Percentiles rank a stretch among this genome's conserved stretches.
Evolutionary conservation across 2,888 invertebrate species (phyloP).

Genomic region (Macrosiphum euphorbiae): DNA sequence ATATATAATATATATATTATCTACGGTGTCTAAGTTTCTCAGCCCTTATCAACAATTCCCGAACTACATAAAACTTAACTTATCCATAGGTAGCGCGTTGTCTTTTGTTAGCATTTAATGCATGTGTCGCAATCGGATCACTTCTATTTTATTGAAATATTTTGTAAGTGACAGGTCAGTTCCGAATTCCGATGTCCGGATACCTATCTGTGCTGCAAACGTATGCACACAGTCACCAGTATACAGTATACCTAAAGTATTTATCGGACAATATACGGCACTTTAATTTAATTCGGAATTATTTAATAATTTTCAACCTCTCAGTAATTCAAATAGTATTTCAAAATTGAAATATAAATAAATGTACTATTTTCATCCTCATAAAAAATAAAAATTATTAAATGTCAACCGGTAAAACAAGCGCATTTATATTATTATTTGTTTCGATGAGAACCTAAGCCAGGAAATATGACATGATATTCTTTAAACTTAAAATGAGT

Average conservation of each 20-base stretch:
- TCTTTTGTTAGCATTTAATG: conserved; percentile 1
- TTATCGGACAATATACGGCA: not conserved
- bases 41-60: not conserved
- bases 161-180: not conserved
- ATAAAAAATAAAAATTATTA: too few relatives aligned
- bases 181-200: too few relatives aligned
- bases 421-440: too few relatives aligned
- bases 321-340: too few relatives aligned
- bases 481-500: too few relatives aligned
- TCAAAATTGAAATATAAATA: too few relatives aligned
- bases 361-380: too few relatives aligned
- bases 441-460: too few relatives aligned
- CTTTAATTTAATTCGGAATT: not conserved
- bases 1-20: not conserved
- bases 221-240: not conserved
- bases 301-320: too few relatives aligned
- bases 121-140: not conserved
- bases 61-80: not conserved
- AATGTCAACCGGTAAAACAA: too few relatives aligned
- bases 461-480: too few relatives aligned
- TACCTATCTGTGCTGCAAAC: too few relatives aligned
- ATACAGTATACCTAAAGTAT: not conserved
- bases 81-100: not conserved
- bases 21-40: not conserved
- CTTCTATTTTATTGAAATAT: not conserved